Percentiles rank a stretch among this genome's conserved stretches.
Evolutionary conservation across 2,797 vertebrate genomes (phyloP).

Genomic region (Thripadectes ignobilis): DNA sequence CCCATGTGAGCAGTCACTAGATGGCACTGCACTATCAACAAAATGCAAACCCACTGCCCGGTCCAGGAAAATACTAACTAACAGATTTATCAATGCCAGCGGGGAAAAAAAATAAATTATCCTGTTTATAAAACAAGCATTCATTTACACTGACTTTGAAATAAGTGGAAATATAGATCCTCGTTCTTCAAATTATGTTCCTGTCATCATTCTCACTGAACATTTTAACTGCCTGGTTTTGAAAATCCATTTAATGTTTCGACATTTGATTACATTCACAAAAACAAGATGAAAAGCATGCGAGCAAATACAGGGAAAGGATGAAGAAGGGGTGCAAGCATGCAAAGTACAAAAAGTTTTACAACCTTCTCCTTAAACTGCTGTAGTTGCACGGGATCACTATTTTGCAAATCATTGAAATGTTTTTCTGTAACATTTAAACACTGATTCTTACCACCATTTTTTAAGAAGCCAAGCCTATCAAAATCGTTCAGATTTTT

Average conservation of each 20-base stretch:
- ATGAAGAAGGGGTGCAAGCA: fast-evolving
- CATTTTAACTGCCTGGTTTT: not conserved
- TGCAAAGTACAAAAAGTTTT: not conserved
- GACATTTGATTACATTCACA: not conserved
- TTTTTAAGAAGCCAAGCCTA: not conserved
- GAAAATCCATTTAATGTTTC: not conserved
- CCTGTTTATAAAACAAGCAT: not conserved
- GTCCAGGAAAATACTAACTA: not conserved
- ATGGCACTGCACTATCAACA: constrained; percentile 49
- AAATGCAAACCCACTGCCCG: not conserved
- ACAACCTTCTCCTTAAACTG: not conserved
- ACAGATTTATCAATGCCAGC: not conserved
- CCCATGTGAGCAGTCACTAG: not conserved
- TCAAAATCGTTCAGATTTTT: not conserved
- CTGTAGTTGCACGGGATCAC: not conserved
- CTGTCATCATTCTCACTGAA: not conserved
- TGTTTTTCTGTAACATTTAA: not conserved
- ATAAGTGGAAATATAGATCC: constrained; percentile 12
- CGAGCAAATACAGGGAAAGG: not conserved
- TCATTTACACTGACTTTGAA: constrained; percentile 35
- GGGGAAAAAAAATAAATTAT: not conserved
- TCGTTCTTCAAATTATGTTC: constrained; percentile 17
- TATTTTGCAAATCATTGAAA: not conserved
- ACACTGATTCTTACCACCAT: not conserved
- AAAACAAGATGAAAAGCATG: not conserved